Conservation (phyloP, 1,140 invertebrate genomes). For the Papilio polytes region DNA sequence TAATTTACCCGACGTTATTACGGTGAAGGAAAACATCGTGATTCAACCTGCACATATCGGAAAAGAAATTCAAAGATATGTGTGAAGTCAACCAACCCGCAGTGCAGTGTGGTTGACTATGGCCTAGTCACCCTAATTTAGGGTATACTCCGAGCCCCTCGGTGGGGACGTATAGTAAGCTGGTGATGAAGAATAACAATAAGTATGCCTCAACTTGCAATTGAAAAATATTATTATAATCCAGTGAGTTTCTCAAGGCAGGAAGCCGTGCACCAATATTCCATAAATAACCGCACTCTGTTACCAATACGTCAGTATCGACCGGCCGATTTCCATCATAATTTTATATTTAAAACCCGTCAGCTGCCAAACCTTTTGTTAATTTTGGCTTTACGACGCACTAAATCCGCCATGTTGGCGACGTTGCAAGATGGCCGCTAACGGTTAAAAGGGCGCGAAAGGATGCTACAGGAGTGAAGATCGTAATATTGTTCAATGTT, state of each 20-base stretch:
- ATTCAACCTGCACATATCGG: too few species aligned
- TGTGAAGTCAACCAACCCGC: too few species aligned
- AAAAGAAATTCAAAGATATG: too few species aligned
- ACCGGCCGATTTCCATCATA: constrained; percentile 58
- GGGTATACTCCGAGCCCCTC: too few species aligned
- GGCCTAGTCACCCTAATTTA: too few species aligned
- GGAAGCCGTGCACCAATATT: constrained; percentile 25
- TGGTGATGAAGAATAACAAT: background rate
- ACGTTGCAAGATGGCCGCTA: constrained; percentile 48
- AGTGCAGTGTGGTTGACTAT: too few species aligned
- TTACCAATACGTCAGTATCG: constrained; percentile 53
- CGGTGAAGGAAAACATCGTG: too few species aligned
- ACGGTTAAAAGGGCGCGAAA: constrained; percentile 52
- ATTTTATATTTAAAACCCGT: constrained; percentile 73
- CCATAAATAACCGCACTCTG: constrained; percentile 52
- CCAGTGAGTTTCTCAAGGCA: constrained; percentile 4
- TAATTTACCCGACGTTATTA: too few species aligned
- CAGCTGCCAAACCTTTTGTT: constrained; percentile 75
- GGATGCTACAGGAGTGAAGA: constrained; percentile 22
- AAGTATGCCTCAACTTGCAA: background rate
- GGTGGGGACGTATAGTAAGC: too few species aligned
- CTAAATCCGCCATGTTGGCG: constrained; percentile 50
- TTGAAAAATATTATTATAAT: background rate
- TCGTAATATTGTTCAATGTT: constrained; percentile 36
- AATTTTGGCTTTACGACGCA: constrained; percentile 66